Conservation (phyloP, 1,140 invertebrate genomes). For the Calliopsis andreniformis region DNA sequence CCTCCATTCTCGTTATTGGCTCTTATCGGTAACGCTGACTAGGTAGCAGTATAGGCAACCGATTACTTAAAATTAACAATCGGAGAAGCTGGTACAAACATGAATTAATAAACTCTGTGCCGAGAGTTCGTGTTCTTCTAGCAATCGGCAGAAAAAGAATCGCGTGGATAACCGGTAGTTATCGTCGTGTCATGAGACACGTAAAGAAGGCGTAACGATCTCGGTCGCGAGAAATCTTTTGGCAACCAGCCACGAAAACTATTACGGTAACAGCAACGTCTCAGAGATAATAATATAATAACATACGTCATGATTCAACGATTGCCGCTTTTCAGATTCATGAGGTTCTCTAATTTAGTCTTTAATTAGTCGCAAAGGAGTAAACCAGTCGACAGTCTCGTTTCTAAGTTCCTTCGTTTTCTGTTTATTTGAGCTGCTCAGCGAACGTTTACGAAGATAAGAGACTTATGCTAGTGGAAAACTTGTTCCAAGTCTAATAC, state of each 20-base stretch:
- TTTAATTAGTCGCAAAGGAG: constrained; percentile 1
- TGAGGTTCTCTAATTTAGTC: not conserved
- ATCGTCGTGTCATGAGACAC: not conserved
- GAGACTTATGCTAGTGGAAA: too few species aligned
- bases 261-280: constrained; percentile 54
- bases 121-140: too few species aligned
- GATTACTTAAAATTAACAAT: too few species aligned
- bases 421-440: too few species aligned
- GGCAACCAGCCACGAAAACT: constrained; percentile 55
- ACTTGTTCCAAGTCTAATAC: constrained; percentile 39
- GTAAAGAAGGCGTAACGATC: constrained; percentile 17
- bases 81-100: not conserved
- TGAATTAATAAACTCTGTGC: not conserved
- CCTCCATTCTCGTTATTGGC: not conserved
- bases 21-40: not conserved
- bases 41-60: too few species aligned
- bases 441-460: too few species aligned
- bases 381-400: constrained; percentile 17
- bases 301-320: constrained; percentile 14
- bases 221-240: constrained; percentile 39
- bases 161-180: not conserved
- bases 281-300: constrained; percentile 44
- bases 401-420: too few species aligned
- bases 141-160: too few species aligned
- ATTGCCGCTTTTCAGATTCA: constrained; percentile 8